Base-by-base conservation (phyloP, 2,113 vertebrate species). In the Leptodactylus fuscus region DNA sequence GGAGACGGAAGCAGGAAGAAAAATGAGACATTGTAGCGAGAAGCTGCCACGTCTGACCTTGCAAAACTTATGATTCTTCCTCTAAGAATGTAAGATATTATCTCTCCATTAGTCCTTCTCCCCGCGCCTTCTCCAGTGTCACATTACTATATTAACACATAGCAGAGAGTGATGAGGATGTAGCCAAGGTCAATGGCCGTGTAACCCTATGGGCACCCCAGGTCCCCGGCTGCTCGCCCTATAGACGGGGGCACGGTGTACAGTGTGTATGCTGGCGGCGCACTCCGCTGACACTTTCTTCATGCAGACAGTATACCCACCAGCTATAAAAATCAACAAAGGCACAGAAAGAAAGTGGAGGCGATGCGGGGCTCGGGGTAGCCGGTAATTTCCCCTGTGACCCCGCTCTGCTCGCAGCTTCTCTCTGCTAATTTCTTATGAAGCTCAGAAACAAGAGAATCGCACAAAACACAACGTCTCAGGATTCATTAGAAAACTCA, bases 321-420 rank as follows among this genome's bases (percentile, higher is more conserved):
- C 5, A 83, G 71, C 70, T 44, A 76, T 3, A 83, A 62, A 48
- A 83, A 48, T 48, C 82, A 83, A 83, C 81, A 83, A 83, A 83
- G 71, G 22, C 27, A 36, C 13, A 5, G 77, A 62, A 27, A 41
- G 27, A 76, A 83, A 83, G 75, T 11, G 46, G 34, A 2, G 70
- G 38, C 18, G 65, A 70, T 41, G 29, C 7, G 8, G 12, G 69
- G 49, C 12, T 70, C n/a, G 22, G 5, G 27, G 34, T 38, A 29
- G 62, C 58, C 29, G 34, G 38, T 84, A 67, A 84, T 84, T 84
- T 84, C 73, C 82, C 82, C 41, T 84, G 82, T 67, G 73, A 44
- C 41, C 69, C 4, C 1, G 24, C 38, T 27, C 38, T 13, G 65
- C 24, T 83, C 71, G 13, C 41, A 48, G 46, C 55, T 62, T 44